Evolutionary conservation across 64 coral and sea anemone genomes (phyloP).

Genomic region (Astreopora myriophthalma): DNA sequence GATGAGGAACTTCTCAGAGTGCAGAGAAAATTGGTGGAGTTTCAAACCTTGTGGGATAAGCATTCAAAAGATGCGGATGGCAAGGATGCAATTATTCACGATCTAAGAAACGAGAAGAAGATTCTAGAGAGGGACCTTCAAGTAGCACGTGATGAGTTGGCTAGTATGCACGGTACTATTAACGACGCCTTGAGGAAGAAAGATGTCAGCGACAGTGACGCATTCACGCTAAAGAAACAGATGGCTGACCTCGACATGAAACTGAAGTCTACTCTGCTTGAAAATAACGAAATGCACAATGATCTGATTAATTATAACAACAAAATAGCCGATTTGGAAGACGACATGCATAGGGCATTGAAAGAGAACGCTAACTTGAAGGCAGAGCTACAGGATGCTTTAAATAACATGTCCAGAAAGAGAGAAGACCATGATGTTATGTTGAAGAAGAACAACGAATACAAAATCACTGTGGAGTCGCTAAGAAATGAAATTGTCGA

Average conservation of each 20-base stretch:
- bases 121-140: slow-evolving; percentile 81
- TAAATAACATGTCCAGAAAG: slow-evolving; percentile 69
- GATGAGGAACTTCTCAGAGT: slow-evolving; percentile 86
- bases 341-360: slow-evolving; percentile 70
- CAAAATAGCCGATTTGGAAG: slow-evolving; percentile 86
- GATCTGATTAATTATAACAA: slow-evolving; percentile 85
- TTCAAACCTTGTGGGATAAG: slow-evolving; percentile 83
- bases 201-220: slow-evolving; percentile 85
- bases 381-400: slow-evolving; percentile 84
- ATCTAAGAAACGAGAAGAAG: slow-evolving; percentile 86
- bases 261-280: slow-evolving; percentile 76
- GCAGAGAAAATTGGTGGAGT: slow-evolving; percentile 89
- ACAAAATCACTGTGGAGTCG: slow-evolving; percentile 62
- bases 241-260: slow-evolving; percentile 80
- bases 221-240: slow-evolving; percentile 79
- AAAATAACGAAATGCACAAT: slow-evolving; percentile 96
- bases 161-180: slow-evolving; percentile 67
- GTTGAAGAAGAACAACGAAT: slow-evolving; percentile 70
- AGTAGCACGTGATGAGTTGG: slow-evolving; percentile 80
- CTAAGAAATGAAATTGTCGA: slow-evolving; percentile 78
- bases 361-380: slow-evolving; percentile 83
- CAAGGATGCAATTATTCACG: slow-evolving; percentile 85
- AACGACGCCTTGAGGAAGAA: slow-evolving; percentile 78
- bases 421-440: slow-evolving; percentile 74
- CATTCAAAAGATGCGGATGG: slow-evolving; percentile 74